Percentiles rank a stretch among this genome's conserved stretches.
phyloP scores from a whole-genome alignment of 2,888 invertebrate species.

The Isotomurus palustris region DNA sequence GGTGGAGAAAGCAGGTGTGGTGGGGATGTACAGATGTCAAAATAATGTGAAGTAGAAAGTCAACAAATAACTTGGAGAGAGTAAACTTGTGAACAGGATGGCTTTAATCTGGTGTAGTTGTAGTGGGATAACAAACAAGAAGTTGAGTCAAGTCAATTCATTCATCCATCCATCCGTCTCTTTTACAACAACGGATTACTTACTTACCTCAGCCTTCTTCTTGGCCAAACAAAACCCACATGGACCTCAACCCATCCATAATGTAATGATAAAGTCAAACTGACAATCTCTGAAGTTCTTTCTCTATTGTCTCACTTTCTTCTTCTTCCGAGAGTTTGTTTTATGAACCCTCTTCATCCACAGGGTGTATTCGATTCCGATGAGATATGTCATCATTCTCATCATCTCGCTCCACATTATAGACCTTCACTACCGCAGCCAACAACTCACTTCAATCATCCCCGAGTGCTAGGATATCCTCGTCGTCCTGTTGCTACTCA shows the following conservation, averaged over 20 bases:
- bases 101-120: conserved; percentile 4
- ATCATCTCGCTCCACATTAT: not conserved
- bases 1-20: too few relatives aligned
- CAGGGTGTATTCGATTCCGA: too few relatives aligned
- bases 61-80: conserved; percentile 7
- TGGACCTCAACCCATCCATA: conserved; percentile 8
- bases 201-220: too few relatives aligned
- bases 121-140: not conserved
- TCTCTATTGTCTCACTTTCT: not conserved
- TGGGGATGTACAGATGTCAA: conserved; percentile 11
- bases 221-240: not conserved
- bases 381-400: too few relatives aligned
- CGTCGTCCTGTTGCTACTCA: too few relatives aligned
- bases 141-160: not conserved
- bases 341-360: too few relatives aligned
- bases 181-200: too few relatives aligned
- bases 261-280: conserved; percentile 15
- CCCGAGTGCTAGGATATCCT: too few relatives aligned
- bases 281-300: not conserved
- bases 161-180: not conserved
- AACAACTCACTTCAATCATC: not conserved
- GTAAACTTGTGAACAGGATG: conserved; percentile 7
- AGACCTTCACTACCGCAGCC: not conserved
- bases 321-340: not conserved
- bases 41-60: conserved; percentile 4